These are phyloP conservation scores for Pitta sordida DNA, from an alignment of 2,113 vertebrate genomes.

Conservation along the genomic window DNA sequence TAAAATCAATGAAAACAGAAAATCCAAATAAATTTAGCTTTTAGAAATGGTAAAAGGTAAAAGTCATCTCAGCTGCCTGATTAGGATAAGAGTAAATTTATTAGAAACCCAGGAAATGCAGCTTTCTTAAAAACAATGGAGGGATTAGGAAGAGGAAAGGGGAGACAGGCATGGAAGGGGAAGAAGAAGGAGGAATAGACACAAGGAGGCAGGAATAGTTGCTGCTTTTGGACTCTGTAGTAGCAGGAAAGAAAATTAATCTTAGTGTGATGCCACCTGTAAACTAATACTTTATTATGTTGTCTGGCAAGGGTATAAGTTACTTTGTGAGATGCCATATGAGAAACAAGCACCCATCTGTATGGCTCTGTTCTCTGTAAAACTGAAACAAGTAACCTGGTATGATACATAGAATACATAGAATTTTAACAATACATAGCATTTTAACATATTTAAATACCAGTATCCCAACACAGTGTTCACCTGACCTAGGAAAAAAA, in stretches of 20 bases:
- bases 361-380: background rate
- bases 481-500: background rate
- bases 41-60: background rate
- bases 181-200: background rate
- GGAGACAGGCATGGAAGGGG: background rate
- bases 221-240: background rate
- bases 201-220: background rate
- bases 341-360: background rate
- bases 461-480: background rate
- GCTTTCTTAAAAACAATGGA: background rate
- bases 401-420: too few relatives aligned
- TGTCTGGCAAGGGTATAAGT: background rate
- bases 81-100: background rate
- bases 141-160: background rate
- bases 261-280: background rate
- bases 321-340: background rate
- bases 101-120: background rate
- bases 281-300: background rate
- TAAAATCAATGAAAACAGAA: background rate
- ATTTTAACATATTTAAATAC: background rate
- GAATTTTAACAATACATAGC: too few relatives aligned
- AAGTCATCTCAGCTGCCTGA: background rate
- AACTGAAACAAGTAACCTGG: background rate
- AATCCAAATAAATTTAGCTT: background rate
- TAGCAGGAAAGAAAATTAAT: background rate